phyloP scores from a whole-genome alignment of 2,113 vertebrate species.

The Calcarius ornatus region DNA sequence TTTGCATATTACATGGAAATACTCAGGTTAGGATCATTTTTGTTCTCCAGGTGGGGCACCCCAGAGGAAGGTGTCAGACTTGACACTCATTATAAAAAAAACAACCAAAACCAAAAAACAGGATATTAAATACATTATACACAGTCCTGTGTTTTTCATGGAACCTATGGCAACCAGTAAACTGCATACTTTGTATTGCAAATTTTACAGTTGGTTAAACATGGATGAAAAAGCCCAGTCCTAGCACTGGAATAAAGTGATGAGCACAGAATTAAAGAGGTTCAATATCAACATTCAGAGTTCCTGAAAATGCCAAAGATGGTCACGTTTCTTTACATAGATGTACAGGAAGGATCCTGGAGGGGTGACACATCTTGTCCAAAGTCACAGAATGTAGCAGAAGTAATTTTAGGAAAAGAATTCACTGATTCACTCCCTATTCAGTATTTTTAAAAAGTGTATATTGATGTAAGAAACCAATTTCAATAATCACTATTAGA shows the following conservation, averaged over 20 bases:
- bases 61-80: not conserved
- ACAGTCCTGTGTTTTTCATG: not conserved
- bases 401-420: not conserved
- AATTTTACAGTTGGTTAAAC: not conserved
- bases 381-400: not conserved
- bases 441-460: not conserved
- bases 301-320: not conserved
- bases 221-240: not conserved
- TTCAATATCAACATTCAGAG: not conserved
- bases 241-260: not conserved
- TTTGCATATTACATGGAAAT: not conserved
- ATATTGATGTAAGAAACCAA: not conserved
- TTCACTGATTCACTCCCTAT: not conserved
- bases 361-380: not conserved
- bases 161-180: not conserved
- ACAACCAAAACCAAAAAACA: not conserved
- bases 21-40: not conserved
- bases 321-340: not conserved
- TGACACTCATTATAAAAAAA: not conserved
- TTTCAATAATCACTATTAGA: not conserved
- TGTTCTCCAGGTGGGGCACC: not conserved
- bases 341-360: not conserved
- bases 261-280: not conserved
- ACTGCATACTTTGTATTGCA: not conserved
- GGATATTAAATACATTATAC: not conserved